Conservation (phyloP, 2,888 invertebrate genomes). For the Ommatoiulus sabulosus region DNA sequence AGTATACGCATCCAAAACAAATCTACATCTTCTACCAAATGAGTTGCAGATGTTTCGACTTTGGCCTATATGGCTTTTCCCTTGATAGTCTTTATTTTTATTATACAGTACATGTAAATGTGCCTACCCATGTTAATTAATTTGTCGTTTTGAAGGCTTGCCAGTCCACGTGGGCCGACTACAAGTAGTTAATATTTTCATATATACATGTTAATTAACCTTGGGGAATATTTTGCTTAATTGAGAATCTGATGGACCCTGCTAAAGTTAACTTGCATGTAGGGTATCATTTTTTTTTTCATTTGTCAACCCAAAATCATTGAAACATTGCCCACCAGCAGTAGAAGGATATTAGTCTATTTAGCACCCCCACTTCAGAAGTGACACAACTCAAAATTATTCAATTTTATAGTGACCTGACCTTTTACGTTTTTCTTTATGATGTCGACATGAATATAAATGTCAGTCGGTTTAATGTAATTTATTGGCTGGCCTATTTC, state of each 20-base stretch:
- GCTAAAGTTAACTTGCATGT: background rate
- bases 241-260: background rate
- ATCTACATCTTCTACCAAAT: background rate
- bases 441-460: no score
- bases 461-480: no score
- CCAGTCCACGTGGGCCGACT: background rate
- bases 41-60: background rate
- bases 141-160: background rate
- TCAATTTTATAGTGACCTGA: no score
- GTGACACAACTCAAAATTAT: no score
- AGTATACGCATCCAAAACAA: background rate
- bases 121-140: background rate
- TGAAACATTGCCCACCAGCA: background rate
- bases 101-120: background rate
- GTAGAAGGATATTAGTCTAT: no score
- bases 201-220: background rate
- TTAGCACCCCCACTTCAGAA: no score
- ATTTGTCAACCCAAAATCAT: background rate
- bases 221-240: background rate
- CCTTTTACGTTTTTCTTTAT: no score
- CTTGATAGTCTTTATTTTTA: background rate
- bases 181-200: background rate
- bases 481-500: no score
- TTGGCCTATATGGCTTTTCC: background rate
- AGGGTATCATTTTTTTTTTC: background rate